phyloP scores from a whole-genome alignment of 2,113 vertebrate species.

The Delphinus delphis region DNA sequence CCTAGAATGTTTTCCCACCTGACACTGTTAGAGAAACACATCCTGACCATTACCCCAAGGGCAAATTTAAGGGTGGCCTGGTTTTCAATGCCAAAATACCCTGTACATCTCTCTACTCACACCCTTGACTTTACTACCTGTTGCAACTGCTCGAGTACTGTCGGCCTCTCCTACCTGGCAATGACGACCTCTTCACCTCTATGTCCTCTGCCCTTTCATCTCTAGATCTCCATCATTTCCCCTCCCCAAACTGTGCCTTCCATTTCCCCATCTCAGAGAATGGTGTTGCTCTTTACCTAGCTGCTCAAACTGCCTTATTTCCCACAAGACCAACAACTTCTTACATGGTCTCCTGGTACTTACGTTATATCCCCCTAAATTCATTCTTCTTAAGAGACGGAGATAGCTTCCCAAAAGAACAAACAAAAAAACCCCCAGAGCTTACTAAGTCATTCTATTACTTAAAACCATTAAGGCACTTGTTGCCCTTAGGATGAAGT shows the following conservation, averaged over 20 bases:
- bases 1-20: neutral
- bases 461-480: neutral
- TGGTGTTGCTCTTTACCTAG: neutral
- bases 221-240: neutral
- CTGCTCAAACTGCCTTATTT: neutral
- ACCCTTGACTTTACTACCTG: neutral
- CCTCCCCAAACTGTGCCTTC: neutral
- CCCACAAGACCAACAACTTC: neutral
- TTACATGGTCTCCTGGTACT: neutral
- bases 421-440: neutral
- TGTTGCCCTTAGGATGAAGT: neutral
- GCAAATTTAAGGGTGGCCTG: neutral
- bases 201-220: neutral
- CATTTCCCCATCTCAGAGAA: neutral
- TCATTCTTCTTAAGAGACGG: neutral
- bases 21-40: neutral
- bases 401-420: neutral
- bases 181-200: neutral
- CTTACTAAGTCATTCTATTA: neutral
- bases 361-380: neutral
- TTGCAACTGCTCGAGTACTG: neutral
- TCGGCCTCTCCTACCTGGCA: neutral
- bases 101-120: neutral
- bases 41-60: neutral
- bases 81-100: neutral